These are phyloP conservation scores for Mythimna ferrago DNA, from an alignment of 2,888 invertebrate species.

Conservation along the genomic window DNA sequence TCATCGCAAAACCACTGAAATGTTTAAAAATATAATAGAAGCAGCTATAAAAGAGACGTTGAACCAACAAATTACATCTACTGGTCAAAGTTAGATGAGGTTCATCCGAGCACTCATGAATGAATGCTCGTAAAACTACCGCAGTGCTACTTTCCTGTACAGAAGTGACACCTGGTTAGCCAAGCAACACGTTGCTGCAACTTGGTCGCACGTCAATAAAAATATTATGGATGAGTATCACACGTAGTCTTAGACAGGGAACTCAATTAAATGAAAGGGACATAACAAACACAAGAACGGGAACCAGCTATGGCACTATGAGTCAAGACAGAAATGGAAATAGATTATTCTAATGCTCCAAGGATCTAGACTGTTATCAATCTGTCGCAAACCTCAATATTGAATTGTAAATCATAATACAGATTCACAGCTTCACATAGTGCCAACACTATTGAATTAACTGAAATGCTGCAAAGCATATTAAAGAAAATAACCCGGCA, in stretches of 20 bases:
- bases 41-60: not conserved
- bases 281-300: not conserved
- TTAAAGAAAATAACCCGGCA: constrained; percentile 17
- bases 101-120: not conserved
- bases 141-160: not conserved
- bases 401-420: constrained; percentile 48
- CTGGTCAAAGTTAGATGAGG: constrained; percentile 8
- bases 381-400: constrained; percentile 11
- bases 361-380: constrained; percentile 14
- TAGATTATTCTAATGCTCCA: constrained; percentile 23
- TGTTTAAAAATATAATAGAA: too few relatives aligned
- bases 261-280: not conserved
- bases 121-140: constrained; percentile 27
- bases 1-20: too few relatives aligned
- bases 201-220: not conserved
- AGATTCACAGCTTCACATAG: constrained; percentile 7
- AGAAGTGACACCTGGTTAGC: constrained; percentile 4
- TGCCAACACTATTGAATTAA: constrained; percentile 39
- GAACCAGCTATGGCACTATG: not conserved
- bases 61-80: constrained; percentile 3
- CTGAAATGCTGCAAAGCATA: constrained; percentile 8
- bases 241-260: not conserved
- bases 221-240: not conserved
- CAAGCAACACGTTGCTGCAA: constrained; percentile 12
- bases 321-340: not conserved